A percentile compares a stretch with the other conserved stretches of the same genome.
Conservation (phyloP, 2,888 invertebrate genomes). For the Idaea straminata region DNA sequence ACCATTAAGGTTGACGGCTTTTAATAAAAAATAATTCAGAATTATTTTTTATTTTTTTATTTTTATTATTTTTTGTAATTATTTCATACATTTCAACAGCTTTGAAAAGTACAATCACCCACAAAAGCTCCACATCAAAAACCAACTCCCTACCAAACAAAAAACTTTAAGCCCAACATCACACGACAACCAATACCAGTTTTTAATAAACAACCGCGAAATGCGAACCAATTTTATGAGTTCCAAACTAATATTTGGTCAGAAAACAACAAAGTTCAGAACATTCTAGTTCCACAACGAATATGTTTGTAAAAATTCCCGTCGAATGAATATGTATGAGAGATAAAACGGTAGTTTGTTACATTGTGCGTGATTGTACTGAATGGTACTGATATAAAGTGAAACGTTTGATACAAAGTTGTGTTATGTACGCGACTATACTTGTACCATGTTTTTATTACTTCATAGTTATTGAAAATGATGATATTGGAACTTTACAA, state of each 20-base stretch:
- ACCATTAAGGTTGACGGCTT: too few species aligned
- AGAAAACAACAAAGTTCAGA: not conserved
- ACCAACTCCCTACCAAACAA: not conserved
- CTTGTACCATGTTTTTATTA: not conserved
- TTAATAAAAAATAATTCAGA: too few species aligned
- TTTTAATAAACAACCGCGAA: not conserved
- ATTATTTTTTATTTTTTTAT: too few species aligned
- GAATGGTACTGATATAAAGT: not conserved
- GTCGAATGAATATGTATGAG: constrained; percentile 20
- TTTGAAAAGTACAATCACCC: not conserved
- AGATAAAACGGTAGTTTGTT: constrained; percentile 3
- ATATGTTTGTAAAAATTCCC: not conserved
- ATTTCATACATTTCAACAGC: not conserved
- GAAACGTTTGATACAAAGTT: not conserved
- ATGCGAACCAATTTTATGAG: not conserved
- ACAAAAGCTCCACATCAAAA: not conserved
- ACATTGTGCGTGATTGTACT: not conserved
- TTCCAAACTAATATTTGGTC: not conserved
- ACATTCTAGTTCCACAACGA: not conserved
- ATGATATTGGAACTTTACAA: too few species aligned
- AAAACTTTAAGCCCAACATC: not conserved
- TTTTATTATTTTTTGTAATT: too few species aligned
- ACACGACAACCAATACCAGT: not conserved
- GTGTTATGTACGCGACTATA: not conserved
- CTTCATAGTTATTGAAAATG: not conserved